Evolutionary conservation across 2,888 invertebrate species (phyloP), one percentile per base, ranked within the genome.

Genomic region (Lucinisca nassula): DNA sequence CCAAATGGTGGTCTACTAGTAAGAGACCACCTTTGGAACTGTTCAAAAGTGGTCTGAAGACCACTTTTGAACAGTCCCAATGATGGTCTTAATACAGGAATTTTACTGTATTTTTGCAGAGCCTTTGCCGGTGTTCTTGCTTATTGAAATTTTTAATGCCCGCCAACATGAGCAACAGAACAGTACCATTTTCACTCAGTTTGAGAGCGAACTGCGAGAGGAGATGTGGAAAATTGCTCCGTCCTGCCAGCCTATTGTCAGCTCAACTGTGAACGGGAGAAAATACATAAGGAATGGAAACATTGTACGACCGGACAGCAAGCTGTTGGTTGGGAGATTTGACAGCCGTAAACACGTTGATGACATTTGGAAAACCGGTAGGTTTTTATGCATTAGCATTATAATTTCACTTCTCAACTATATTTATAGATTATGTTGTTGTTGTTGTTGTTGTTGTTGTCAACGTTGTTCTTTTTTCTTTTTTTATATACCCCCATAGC

Each of bases 141-240:
- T 80, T 72, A 40, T 89, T 30, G 88, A 89, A 75, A 75, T 89
- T 32, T 21, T 85, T 6, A 79, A 83, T n/a, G 80, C 77, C 6
- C 73, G 58, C 4, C 40, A 70, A 45, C 78, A 78, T 21, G 6
- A 38, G 8, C 8, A 45, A 6, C 78, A 81, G 32, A 37, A 81
- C 40, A n/a, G n/a, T n/a, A n/a, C n/a, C n/a, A n/a, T n/a, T n/a
- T 61, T 89, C 72, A 81, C 85, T 8, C 78, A 83, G 76, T 89
- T 89, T 72, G 88, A 89, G 37, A 84, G 38, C 10, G 85, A 85
- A 70, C 78, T 86, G 61, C 78, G 84, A 10, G n/a, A 78, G 6
- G 85, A 85, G 40, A 84, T 89, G 88, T 17, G n/a, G 37, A 70
- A 58, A 1, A 14, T 72, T 12, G 67, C 74, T 32, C 83, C 85